Percentiles rank a stretch among this genome's conserved stretches.
Evolutionary conservation across 2,113 vertebrate genomes (phyloP).

Genomic region (Anhinga anhinga): DNA sequence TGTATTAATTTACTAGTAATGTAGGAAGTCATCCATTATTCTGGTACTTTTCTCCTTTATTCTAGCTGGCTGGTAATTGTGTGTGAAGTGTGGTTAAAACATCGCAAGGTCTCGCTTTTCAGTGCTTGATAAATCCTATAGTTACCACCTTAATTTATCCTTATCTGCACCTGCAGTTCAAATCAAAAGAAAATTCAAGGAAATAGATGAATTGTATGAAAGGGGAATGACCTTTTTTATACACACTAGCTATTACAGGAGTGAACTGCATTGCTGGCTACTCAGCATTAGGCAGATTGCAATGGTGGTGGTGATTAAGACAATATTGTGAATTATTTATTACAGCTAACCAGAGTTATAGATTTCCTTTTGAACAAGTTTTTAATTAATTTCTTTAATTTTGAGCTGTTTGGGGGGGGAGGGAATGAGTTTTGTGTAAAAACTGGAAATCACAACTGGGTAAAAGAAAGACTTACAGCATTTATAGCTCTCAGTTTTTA

Average conservation of each 20-base stretch:
- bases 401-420: not conserved
- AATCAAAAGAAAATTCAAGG: not conserved
- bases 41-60: not conserved
- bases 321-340: not conserved
- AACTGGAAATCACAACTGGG: not conserved
- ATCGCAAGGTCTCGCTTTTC: not conserved
- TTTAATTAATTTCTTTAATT: not conserved
- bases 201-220: not conserved
- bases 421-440: not conserved
- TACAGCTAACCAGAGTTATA: not conserved
- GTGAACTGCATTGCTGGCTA: not conserved
- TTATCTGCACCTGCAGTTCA: not conserved
- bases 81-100: not conserved
- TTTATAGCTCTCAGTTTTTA: not conserved
- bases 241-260: not conserved
- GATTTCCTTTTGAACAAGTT: not conserved
- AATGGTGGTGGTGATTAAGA: not conserved
- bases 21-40: not conserved
- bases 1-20: not conserved
- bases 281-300: not conserved
- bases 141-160: not conserved
- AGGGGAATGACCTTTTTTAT: not conserved
- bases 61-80: not conserved
- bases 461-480: not conserved
- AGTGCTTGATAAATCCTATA: not conserved